A percentile compares a stretch with the other conserved stretches of the same genome.
Conservation (phyloP, 2,113 vertebrate genomes). For the Mastomys coucha region DNA sequence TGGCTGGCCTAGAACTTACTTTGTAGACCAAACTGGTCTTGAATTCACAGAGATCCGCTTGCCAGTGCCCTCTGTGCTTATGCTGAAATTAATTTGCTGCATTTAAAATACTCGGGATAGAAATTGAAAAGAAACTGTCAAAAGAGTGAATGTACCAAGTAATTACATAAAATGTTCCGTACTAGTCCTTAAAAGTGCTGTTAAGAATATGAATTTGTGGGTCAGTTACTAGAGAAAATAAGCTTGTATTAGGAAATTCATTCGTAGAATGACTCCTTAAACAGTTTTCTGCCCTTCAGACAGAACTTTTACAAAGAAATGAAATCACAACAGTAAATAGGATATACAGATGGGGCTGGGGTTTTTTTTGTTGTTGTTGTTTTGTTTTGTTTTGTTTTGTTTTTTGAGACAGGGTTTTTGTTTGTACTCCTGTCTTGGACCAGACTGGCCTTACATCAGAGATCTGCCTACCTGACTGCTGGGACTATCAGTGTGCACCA, state of each 20-base stretch:
- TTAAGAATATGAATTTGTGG: neutral
- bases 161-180: conserved; percentile 47
- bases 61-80: neutral
- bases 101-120: conserved; percentile 30
- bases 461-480: neutral
- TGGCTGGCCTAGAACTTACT: neutral
- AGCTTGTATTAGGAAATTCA: conserved; percentile 7
- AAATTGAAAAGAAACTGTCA: conserved; percentile 51
- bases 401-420: neutral
- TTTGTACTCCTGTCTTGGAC: neutral
- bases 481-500: neutral
- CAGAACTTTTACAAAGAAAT: neutral
- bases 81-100: neutral
- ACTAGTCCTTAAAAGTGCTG: neutral
- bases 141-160: neutral
- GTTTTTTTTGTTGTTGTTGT: no score
- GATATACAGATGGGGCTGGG: neutral
- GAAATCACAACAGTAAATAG: conserved; percentile 24
- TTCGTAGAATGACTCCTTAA: conserved; percentile 31
- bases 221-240: conserved; percentile 17
- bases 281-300: neutral
- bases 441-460: neutral
- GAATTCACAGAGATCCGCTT: neutral
- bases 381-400: neutral
- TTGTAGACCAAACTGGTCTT: neutral